Evolutionary conservation across 1,140 invertebrate genomes (phyloP).

Genomic region (Drosophila truncata): DNA sequence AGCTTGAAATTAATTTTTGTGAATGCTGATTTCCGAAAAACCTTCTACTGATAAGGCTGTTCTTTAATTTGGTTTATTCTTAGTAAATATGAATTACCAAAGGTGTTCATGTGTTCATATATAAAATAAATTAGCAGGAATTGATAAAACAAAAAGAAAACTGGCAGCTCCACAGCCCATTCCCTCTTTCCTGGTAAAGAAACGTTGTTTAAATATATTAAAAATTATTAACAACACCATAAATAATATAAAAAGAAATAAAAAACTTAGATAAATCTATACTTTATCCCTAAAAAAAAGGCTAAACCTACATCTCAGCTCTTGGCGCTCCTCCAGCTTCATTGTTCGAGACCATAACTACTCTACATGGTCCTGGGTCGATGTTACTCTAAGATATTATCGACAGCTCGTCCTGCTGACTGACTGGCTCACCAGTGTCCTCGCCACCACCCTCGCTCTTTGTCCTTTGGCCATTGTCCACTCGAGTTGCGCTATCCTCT

Average conservation of each 20-base stretch:
- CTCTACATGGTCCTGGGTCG: slow-evolving; percentile 50
- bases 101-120: background rate
- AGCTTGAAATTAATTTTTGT: background rate
- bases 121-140: background rate
- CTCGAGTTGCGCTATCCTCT: slow-evolving; percentile 29
- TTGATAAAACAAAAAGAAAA: background rate
- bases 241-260: background rate
- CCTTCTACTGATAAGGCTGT: background rate
- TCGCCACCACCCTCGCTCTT: slow-evolving; percentile 6
- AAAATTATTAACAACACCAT: background rate
- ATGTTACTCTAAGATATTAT: slow-evolving; percentile 82
- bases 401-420: slow-evolving; percentile 74
- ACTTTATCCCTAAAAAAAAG: background rate
- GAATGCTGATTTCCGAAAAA: background rate
- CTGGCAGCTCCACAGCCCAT: background rate
- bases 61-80: background rate
- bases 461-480: slow-evolving; percentile 68
- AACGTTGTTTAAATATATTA: background rate
- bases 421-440: slow-evolving; percentile 46
- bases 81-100: background rate
- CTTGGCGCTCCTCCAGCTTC: slow-evolving; percentile 48
- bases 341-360: slow-evolving; percentile 71
- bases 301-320: background rate
- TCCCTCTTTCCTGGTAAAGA: background rate
- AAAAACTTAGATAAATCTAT: background rate